phyloP scores from a whole-genome alignment of 1,140 invertebrate species.

The Tetramorium parvispinum region DNA sequence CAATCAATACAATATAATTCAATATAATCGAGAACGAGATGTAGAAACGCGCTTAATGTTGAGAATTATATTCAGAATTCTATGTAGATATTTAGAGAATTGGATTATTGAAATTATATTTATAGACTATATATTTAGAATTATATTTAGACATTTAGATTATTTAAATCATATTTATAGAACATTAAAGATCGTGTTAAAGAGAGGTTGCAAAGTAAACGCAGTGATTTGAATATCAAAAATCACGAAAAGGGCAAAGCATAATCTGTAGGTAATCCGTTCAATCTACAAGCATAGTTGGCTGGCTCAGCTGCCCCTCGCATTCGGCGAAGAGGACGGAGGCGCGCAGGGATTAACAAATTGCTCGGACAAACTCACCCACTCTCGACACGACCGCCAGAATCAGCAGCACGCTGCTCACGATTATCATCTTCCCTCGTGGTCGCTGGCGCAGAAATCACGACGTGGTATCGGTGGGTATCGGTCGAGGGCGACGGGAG shows the following conservation, averaged over 20 bases:
- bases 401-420: slow-evolving; percentile 73
- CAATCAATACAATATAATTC: neutral
- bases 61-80: neutral
- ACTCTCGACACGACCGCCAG: slow-evolving; percentile 77
- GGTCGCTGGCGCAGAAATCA: neutral
- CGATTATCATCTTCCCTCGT: slow-evolving; percentile 72
- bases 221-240: no score
- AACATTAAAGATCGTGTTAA: neutral
- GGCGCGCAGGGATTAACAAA: neutral
- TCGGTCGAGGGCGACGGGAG: neutral
- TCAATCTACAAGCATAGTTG: no score
- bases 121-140: neutral
- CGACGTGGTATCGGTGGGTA: neutral
- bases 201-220: no score
- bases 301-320: no score
- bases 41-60: neutral
- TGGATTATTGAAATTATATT: no score
- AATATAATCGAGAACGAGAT: no score
- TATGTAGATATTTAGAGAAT: no score
- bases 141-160: no score
- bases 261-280: no score
- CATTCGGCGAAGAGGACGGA: no score
- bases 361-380: slow-evolving; percentile 72
- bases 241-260: no score
- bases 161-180: neutral